Evolutionary conservation across 2,888 invertebrate genomes (phyloP).

Genomic region (Conops quadrifasciatus): DNA sequence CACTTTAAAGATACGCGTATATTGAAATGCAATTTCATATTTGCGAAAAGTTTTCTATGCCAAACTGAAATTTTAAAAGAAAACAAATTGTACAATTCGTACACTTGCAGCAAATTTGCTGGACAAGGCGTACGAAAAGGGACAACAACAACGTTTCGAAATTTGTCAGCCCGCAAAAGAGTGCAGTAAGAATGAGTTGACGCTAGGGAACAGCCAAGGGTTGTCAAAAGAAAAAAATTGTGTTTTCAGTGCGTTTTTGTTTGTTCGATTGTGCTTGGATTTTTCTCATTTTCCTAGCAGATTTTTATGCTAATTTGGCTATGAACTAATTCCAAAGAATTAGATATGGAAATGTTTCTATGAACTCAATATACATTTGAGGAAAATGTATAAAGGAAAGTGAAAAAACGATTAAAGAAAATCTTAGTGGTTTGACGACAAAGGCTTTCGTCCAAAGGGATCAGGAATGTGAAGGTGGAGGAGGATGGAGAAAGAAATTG

Average conservation of each 20-base stretch:
- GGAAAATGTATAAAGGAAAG: not conserved
- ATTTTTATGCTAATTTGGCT: constrained; percentile 29
- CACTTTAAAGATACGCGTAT: not conserved
- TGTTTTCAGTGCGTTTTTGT: constrained; percentile 29
- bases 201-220: constrained; percentile 8
- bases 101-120: constrained; percentile 22
- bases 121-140: constrained; percentile 20
- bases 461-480: not conserved
- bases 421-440: constrained; percentile 1
- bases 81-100: constrained; percentile 27
- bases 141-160: constrained; percentile 17
- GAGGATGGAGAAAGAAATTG: constrained; percentile 24
- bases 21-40: not conserved
- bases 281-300: constrained; percentile 23
- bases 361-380: not conserved
- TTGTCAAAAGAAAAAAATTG: constrained; percentile 28
- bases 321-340: constrained; percentile 25
- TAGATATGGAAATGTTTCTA: not conserved
- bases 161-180: not conserved
- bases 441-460: constrained; percentile 1
- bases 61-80: not conserved
- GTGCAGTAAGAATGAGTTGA: constrained; percentile 18
- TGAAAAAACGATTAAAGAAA: constrained; percentile 16
- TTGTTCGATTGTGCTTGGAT: constrained; percentile 34
- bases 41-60: not conserved